Conservation (phyloP, 1,140 invertebrate species). For the Drosophila fuyamai region DNA sequence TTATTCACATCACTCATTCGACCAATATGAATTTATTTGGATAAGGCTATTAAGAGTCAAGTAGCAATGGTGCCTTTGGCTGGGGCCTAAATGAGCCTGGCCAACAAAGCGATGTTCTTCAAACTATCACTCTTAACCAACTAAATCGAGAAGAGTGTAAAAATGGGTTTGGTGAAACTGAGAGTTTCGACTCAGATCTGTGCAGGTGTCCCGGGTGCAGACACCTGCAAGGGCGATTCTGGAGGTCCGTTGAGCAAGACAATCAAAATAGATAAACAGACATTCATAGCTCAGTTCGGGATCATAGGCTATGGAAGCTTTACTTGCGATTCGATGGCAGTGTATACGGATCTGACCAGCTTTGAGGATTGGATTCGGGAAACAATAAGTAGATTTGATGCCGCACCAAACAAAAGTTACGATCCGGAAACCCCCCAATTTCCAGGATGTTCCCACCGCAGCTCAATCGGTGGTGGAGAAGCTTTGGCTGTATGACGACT, state of each 20-base stretch:
- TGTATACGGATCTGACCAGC: not conserved
- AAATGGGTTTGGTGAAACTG: accelerated
- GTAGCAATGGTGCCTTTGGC: not conserved
- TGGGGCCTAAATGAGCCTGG: not conserved
- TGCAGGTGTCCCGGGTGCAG: not conserved
- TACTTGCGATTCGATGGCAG: not conserved
- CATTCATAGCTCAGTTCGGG: not conserved
- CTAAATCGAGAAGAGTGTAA: not conserved
- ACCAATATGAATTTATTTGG: conserved; percentile 9
- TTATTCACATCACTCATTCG: not conserved
- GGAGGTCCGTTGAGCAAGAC: not conserved
- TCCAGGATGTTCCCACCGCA: not conserved
- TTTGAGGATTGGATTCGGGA: not conserved
- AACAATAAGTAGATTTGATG: not conserved
- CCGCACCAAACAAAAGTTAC: too few species aligned
- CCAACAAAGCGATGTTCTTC: not conserved
- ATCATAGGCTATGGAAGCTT: not conserved
- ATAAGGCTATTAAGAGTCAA: not conserved
- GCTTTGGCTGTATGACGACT: not conserved
- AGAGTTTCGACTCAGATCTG: not conserved
- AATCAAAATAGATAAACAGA: too few species aligned
- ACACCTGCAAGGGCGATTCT: not conserved
- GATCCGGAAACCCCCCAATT: too few species aligned
- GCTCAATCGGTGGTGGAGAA: too few species aligned
- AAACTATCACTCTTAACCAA: not conserved